These are phyloP conservation scores for Choloepus hoffmanni DNA, from an alignment of 2,113 vertebrate species.

Conservation along the genomic window DNA sequence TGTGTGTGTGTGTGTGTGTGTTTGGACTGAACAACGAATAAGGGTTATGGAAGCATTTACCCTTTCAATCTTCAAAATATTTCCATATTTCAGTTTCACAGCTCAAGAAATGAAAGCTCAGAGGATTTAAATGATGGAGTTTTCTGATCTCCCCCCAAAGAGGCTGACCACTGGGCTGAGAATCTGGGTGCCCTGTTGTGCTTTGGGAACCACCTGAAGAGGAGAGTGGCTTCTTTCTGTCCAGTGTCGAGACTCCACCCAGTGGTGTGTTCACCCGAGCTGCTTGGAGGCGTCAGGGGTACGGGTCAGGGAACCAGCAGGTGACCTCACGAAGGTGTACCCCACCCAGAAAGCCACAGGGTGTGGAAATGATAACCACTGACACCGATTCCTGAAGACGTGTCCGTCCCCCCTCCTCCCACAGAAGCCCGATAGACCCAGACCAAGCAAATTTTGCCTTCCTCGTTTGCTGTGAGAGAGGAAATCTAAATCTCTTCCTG, in stretches of 20 bases:
- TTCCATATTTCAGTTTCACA: not conserved
- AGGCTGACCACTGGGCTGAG: not conserved
- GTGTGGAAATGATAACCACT: not conserved
- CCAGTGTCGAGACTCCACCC: not conserved
- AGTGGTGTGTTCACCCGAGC: not conserved
- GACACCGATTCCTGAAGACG: not conserved
- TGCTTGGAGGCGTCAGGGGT: not conserved
- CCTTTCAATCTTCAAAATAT: not conserved
- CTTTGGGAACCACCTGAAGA: not conserved
- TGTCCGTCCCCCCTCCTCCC: not conserved
- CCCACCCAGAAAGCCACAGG: not conserved
- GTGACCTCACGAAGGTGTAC: not conserved
- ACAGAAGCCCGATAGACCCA: not conserved
- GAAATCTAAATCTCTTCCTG: conserved; percentile 22
- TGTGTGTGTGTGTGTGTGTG: not conserved
- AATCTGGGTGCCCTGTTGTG: not conserved
- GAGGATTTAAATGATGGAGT: not conserved
- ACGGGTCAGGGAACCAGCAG: not conserved
- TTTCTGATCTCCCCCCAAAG: not conserved
- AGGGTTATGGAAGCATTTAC: not conserved
- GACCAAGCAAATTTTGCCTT: conserved; percentile 8
- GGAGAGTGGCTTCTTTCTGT: not conserved
- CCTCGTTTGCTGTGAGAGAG: conserved; percentile 21
- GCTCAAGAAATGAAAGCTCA: not conserved
- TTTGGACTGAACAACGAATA: not conserved